Evolutionary conservation across 1,140 invertebrate species (phyloP).

Genomic region (Cataglyphis hispanica): DNA sequence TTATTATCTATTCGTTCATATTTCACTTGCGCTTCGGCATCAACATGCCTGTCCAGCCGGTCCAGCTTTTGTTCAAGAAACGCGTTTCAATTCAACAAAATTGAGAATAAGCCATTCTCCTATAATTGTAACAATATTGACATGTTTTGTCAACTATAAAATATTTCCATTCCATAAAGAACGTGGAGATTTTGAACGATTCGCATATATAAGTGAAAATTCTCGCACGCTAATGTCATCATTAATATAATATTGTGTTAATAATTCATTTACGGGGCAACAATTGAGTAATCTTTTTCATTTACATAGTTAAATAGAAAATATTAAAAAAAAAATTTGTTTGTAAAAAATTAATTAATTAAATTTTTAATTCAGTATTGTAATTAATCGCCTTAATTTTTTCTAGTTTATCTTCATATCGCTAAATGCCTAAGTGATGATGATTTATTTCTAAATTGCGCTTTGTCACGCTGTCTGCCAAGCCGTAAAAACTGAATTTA

Average conservation of each 20-base stretch:
- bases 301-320: not conserved
- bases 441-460: not conserved
- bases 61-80: conserved; percentile 19
- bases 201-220: not conserved
- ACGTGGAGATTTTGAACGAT: not conserved
- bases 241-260: not conserved
- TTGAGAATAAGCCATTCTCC: conserved; percentile 43
- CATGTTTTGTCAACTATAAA: conserved; percentile 11
- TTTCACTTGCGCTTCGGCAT: conserved; percentile 29
- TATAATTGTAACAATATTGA: not conserved
- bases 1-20: conserved; percentile 57
- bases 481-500: conserved; percentile 21
- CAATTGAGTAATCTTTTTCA: not conserved
- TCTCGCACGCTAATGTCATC: not conserved
- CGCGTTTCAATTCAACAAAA: conserved; percentile 12
- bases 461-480: not conserved
- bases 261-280: not conserved
- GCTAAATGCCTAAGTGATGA: not conserved
- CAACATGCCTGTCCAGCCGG: conserved; percentile 13
- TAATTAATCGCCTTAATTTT: not conserved
- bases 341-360: not conserved
- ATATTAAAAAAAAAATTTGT: not conserved
- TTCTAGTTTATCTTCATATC: not conserved
- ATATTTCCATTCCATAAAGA: conserved; percentile 8
- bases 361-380: not conserved